Percentiles rank a stretch among this genome's conserved stretches.
These are phyloP conservation scores for Marisa cornuarietis DNA, from an alignment of 1,140 invertebrate genomes.

Conservation along the genomic window DNA sequence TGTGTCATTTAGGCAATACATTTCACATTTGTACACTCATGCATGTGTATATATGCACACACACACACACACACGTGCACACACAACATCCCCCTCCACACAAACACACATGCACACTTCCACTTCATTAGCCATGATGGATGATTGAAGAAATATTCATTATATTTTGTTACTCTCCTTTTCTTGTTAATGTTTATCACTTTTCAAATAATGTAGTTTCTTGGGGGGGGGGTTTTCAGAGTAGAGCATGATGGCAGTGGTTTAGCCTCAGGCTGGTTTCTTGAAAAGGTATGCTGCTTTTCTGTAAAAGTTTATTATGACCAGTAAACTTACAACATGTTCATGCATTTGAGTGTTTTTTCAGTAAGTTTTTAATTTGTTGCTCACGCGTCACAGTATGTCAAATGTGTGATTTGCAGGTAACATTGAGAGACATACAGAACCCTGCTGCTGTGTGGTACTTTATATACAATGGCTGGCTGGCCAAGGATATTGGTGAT, in stretches of 20 bases:
- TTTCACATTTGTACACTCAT: background rate
- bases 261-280: constrained; percentile 47
- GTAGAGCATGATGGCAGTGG: constrained; percentile 54
- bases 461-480: constrained; percentile 61
- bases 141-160: background rate
- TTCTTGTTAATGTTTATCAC: background rate
- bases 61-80: background rate
- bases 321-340: background rate
- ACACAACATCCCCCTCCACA: background rate
- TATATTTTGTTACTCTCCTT: background rate
- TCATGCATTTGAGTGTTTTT: background rate
- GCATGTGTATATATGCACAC: background rate
- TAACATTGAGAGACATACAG: constrained; percentile 55
- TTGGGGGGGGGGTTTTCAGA: constrained; percentile 42
- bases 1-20: background rate
- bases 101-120: constrained; percentile 11
- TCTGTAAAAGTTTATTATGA: background rate
- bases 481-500: constrained; percentile 60
- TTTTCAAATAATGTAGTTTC: constrained; percentile 17
- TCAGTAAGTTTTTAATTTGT: background rate
- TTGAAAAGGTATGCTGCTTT: constrained; percentile 47
- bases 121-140: background rate
- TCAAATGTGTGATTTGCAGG: constrained; percentile 28
- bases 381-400: background rate
- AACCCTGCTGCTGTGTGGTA: constrained; percentile 55